Evolutionary conservation across 2,797 vertebrate species (phyloP), one percentile per base, ranked within the genome.

Genomic region (Ceryle rudis): DNA sequence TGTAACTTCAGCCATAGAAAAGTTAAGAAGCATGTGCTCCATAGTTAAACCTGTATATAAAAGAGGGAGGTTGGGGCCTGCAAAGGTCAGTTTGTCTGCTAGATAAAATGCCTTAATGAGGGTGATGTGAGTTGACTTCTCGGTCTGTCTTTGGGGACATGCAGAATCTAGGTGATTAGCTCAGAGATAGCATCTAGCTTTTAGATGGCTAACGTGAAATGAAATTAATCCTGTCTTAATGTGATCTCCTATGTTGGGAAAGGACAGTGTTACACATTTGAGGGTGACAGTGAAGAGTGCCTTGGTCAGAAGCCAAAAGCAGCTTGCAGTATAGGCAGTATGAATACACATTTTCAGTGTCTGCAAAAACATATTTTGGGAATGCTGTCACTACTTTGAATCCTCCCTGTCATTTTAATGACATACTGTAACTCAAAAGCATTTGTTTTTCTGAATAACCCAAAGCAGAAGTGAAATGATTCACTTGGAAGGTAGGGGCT

Each of bases 371-470:
- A 0, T 73, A 64, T 89, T 89, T 93, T 70, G 77, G 66, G 39
- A 28, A 31, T 77, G 33, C 64, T 87, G 78, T 92, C 58, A 64
- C 60, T 31, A 29, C n/a, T 62, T 97, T 58, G 41, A 58, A 79
- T 57, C 41, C 5, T 70, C 37, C 26, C 28, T 86, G 85, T 93
- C 73, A 55, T 89, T 91, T 83, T 91, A 69, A 66, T 37, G 42
- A 37, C 78, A 66, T 58, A 49, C 6, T 3, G 2, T 70, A 89
- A 85, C 57, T n/a, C 58, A 73, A 81, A 84, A 0, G 0, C 13
- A 4, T 81, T 94, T 95, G 23, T 79, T 96, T 92, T 93, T 75
- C 73, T 81, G 73, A 51, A 62, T 81, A 95, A 90, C 65, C 51
- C 22, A 3, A 90, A 93, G 73, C 49, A 83, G 85, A 70, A 77